Base-by-base conservation (phyloP, 2,113 vertebrate genomes). In the Ranitomeya variabilis region DNA sequence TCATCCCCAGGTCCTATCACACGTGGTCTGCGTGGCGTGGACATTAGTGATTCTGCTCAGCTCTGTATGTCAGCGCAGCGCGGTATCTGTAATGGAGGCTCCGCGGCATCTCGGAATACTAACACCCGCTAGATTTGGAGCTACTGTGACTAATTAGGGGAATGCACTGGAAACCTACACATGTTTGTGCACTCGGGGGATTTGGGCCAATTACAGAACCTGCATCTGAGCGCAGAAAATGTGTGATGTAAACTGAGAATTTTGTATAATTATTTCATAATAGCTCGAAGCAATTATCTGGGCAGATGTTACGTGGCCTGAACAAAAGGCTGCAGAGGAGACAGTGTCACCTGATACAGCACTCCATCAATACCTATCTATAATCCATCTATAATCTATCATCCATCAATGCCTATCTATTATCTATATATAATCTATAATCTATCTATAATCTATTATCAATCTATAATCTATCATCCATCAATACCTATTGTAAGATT, bases 221-320 rank as follows among this genome's bases (percentile, higher is more conserved):
- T 64, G 80, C 60, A 66, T 83, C 80, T 64, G 37, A 83, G 37
- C 59, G 18, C 31, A 10, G 80, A 51, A n/a, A 66, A 83, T 21
- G 60, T 64, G 59, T 66, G 31, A 83, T 66, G 59, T 11, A 83
- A 83, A 83, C 60, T 83, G 80, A 14, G 80, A 83, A 64, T 83
- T 51, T 66, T 59, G n/a, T 83, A 14, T 83, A 83, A 83, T 83
- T 83, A 83, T 83, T 83, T 83, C 59, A 21, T 23, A 83, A 66
- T 83, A 51, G 60, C 60, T 83, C 1, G 0, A 4, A 83, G 80
- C 80, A 66, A 83, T 83, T 83, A 83, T 45, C 80, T 51, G 60
- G 21, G 18, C 80, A 83, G 80, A 83, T 64, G 80, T 83, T 66
- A 3, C n/a, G 11, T 66, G 80, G 26, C 14, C 14, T 6, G 23